A percentile compares a stretch with the other conserved stretches of the same genome.
Evolutionary conservation across 2,888 invertebrate species (phyloP).

Genomic region (Aplocera efformata): DNA sequence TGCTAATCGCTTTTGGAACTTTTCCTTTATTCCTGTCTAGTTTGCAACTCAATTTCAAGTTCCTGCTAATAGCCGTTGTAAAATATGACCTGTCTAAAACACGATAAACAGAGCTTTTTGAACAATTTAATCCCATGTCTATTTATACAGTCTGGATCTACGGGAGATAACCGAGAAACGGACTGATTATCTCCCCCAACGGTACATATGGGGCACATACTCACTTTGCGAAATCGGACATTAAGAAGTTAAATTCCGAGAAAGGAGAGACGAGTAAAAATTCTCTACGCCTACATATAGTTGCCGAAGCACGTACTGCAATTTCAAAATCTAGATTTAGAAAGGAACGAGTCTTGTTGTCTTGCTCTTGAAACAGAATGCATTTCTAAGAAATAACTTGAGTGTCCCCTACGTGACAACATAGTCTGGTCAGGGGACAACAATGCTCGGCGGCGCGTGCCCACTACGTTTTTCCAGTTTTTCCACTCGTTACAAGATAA

Average conservation of each 20-base stretch:
- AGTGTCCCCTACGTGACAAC: slow-evolving; percentile 57
- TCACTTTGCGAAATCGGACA: slow-evolving; percentile 39
- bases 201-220: slow-evolving; percentile 25
- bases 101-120: slow-evolving; percentile 9
- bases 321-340: slow-evolving; percentile 66
- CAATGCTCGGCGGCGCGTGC: slow-evolving; percentile 50
- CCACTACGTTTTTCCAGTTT: slow-evolving; percentile 49
- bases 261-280: slow-evolving; percentile 39
- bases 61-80: slow-evolving; percentile 3
- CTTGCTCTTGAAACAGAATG: slow-evolving; percentile 58
- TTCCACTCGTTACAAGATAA: slow-evolving; percentile 35
- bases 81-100: slow-evolving; percentile 11
- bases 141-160: slow-evolving; percentile 27
- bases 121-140: slow-evolving; percentile 11
- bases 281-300: slow-evolving; percentile 48
- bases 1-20: slow-evolving; percentile 30
- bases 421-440: slow-evolving; percentile 37
- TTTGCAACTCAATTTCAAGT: slow-evolving; percentile 4
- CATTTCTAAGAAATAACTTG: slow-evolving; percentile 58
- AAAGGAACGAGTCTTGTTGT: slow-evolving; percentile 46
- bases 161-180: slow-evolving; percentile 25
- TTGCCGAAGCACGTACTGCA: slow-evolving; percentile 59
- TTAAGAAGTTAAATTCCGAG: slow-evolving; percentile 37
- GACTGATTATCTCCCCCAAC: slow-evolving; percentile 25
- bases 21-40: slow-evolving; percentile 3